These are phyloP conservation scores for Pelecanus crispus DNA, from an alignment of 2,113 vertebrate genomes.

Conservation along the genomic window DNA sequence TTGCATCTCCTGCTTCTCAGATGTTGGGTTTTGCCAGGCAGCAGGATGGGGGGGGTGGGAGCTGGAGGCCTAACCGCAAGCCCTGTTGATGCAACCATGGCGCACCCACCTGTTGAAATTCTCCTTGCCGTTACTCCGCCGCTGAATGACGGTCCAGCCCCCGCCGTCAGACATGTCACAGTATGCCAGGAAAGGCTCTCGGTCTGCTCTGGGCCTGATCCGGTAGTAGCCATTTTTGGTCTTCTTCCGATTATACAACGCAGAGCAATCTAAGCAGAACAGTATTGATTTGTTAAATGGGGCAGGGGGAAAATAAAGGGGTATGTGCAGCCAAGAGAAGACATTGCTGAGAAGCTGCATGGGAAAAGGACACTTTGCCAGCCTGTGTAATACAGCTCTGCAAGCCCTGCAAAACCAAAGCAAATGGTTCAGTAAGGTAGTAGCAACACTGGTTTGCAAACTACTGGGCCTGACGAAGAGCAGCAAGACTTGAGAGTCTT, in stretches of 20 bases:
- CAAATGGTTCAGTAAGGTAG: not conserved
- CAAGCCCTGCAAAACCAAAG: not conserved
- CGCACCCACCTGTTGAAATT: conserved; percentile 79
- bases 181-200: conserved; percentile 82
- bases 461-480: not conserved
- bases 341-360: not conserved
- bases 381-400: not conserved
- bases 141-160: conserved; percentile 89
- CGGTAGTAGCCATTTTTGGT: conserved; percentile 80
- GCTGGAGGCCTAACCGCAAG: not conserved
- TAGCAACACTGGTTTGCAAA: not conserved
- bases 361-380: not conserved
- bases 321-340: not conserved
- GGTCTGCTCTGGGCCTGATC: conserved; percentile 71
- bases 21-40: not conserved
- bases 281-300: rapidly evolving
- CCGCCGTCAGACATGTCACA: conserved; percentile 90
- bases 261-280: conserved; percentile 77
- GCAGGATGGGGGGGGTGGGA: not conserved
- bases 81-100: not conserved
- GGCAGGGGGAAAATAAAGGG: not conserved
- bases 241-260: conserved; percentile 72
- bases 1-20: not conserved
- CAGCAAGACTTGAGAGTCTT: not conserved
- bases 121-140: conserved; percentile 80